Base-by-base conservation (phyloP, 1,140 invertebrate genomes). In the Polypedilum vanderplanki region DNA sequence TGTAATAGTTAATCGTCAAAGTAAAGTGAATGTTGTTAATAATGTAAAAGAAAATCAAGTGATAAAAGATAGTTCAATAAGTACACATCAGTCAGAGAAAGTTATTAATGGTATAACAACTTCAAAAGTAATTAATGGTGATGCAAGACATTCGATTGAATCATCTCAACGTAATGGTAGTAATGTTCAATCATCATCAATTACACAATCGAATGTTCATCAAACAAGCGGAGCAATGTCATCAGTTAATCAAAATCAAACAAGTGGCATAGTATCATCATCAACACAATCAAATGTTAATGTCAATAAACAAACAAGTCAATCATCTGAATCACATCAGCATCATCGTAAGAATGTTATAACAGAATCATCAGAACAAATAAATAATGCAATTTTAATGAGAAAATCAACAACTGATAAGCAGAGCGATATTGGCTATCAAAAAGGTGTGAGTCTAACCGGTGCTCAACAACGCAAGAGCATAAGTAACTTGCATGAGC, bases 381-480 rank as follows among this genome's bases (percentile, higher is more conserved):
- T 91, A 0, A 87, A 83, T 40, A 93, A 94, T 77, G 85, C 91
- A 18, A 89, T 93, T 20, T 85, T 94, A 4, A 90, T 93, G 80
- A 86, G 92, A 12, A 91, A 91, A 1, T n/a, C n/a, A n/a, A n/a
- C n/a, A n/a, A 84, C 83, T 5, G 83, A 80, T 17, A 41, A 75
- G 15, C 81, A 82, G 73, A 79, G 79, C 4, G 80, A 79, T 5
- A 4, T 80, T 9, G 88, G 89, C 80, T 87, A 88, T 7, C 82
- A 89, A 7, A 89, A 90, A 77, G 87, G 87, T 9, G 88, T 88
- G 5, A 91, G 90, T n/a, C 89, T 90, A 0, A 89, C 90, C 1
- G 91, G 91, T 17, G 88, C 90, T 12, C 89, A 90, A 78, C 90
- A 92, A 79, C 85, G 90, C 40, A 92, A 91, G 80, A 93, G 91